phyloP scores from a whole-genome alignment of 2,113 vertebrate genomes.

The Solenodon paradoxus region DNA sequence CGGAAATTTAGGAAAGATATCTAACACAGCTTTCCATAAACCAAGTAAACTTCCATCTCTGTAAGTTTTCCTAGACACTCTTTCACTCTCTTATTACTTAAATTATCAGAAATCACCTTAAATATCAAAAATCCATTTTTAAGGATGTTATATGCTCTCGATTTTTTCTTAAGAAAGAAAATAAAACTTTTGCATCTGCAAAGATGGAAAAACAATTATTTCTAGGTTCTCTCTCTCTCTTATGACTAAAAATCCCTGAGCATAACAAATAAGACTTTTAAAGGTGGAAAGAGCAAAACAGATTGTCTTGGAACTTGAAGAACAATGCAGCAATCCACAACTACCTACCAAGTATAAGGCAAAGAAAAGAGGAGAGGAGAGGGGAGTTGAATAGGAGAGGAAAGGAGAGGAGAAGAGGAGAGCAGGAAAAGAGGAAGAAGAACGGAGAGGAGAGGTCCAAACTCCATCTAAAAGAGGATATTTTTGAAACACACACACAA shows the following conservation, averaged over 20 bases:
- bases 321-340: neutral
- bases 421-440: too few species aligned
- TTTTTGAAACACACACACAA: too few species aligned
- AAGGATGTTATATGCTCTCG: neutral
- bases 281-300: neutral
- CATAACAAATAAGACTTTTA: neutral
- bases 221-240: neutral
- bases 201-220: neutral
- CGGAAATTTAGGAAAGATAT: neutral
- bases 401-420: too few species aligned
- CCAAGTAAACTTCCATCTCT: neutral
- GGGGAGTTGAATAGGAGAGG: too few species aligned
- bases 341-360: neutral
- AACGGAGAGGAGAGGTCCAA: too few species aligned
- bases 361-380: neutral
- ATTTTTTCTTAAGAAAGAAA: slow-evolving; percentile 34
- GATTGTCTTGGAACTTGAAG: neutral
- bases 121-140: neutral
- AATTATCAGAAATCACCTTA: slow-evolving; percentile 4
- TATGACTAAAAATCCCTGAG: neutral
- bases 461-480: neutral
- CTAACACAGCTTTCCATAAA: slow-evolving; percentile 5
- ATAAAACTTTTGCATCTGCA: neutral
- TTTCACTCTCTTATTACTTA: slow-evolving; percentile 39
- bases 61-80: neutral